A percentile compares a stretch with the other conserved stretches of the same genome.
phyloP scores from a whole-genome alignment of 2,888 invertebrate species.

The Macrophya annulata region DNA sequence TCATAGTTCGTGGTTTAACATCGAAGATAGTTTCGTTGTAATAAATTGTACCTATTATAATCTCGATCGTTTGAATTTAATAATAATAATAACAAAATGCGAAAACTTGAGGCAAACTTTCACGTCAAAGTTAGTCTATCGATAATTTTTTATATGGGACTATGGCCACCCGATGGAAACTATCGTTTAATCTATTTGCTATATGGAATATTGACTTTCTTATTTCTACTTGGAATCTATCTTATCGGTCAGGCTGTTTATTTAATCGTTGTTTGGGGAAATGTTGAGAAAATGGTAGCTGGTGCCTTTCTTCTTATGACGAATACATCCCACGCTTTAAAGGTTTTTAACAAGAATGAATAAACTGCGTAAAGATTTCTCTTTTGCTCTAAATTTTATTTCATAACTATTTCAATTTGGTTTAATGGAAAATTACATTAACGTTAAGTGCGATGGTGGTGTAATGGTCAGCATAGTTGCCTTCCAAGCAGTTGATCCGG shows the following conservation, averaged over 20 bases:
- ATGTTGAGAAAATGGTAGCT: constrained; percentile 65
- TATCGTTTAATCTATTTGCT: constrained; percentile 59
- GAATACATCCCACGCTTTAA: constrained; percentile 66
- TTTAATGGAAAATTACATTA: background rate
- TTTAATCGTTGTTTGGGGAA: constrained; percentile 64
- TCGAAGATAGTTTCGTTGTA: background rate
- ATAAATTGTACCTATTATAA: background rate
- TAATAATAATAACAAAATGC: background rate
- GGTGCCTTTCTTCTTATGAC: constrained; percentile 69
- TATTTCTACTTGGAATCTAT: constrained; percentile 65
- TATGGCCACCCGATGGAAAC: constrained; percentile 66
- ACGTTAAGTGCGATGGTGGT: constrained; percentile 65
- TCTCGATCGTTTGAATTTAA: background rate
- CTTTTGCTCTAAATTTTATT: constrained; percentile 40
- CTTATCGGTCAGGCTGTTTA: constrained; percentile 65
- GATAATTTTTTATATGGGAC: constrained; percentile 69
- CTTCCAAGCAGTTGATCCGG: constrained; percentile 69
- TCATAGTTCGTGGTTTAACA: background rate
- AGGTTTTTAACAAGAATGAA: constrained; percentile 63
- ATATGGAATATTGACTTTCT: constrained; percentile 63
- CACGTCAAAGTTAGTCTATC: constrained; percentile 67
- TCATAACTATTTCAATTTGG: background rate
- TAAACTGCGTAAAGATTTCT: background rate
- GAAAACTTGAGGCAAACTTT: constrained; percentile 64
- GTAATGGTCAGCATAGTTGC: constrained; percentile 67